Evolutionary conservation across 1,140 invertebrate genomes (phyloP).

Genomic region (Hyles vespertilio): DNA sequence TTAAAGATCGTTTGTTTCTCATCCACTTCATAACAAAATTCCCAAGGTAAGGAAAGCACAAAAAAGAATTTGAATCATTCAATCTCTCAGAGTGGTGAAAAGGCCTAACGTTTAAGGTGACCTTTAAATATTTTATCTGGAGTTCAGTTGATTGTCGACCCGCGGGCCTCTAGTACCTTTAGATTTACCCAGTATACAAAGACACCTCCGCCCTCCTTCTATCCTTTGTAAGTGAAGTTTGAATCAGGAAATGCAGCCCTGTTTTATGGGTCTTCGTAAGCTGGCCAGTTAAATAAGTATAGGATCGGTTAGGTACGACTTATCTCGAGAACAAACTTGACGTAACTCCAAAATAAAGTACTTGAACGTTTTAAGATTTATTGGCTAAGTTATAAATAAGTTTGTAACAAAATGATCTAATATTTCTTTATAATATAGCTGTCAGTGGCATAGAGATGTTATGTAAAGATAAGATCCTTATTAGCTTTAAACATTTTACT

Average conservation of each 20-base stretch:
- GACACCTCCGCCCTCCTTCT: constrained; percentile 37
- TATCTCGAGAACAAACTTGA: constrained; percentile 50
- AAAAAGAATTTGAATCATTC: constrained; percentile 31
- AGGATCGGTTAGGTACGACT: constrained; percentile 45
- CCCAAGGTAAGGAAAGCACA: not conserved
- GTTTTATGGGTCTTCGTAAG: constrained; percentile 37
- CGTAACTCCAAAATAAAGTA: constrained; percentile 33
- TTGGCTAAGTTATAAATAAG: constrained; percentile 20
- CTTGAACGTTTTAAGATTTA: constrained; percentile 32
- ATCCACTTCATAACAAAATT: constrained; percentile 1
- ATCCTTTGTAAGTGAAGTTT: constrained; percentile 27
- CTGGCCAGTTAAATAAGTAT: constrained; percentile 34
- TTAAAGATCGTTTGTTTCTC: too few relatives aligned
- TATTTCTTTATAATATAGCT: constrained; percentile 15
- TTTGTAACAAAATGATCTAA: constrained; percentile 19
- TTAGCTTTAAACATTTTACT: not conserved
- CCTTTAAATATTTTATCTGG: constrained; percentile 71
- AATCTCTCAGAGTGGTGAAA: constrained; percentile 35
- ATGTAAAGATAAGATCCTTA: constrained; percentile 7
- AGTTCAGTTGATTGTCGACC: constrained; percentile 60
- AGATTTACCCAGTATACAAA: constrained; percentile 45
- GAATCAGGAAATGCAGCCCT: constrained; percentile 32
- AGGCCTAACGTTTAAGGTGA: constrained; percentile 42
- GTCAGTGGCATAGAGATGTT: constrained; percentile 16
- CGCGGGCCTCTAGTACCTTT: constrained; percentile 48